Evolutionary conservation across 2,797 vertebrate species (phyloP).

Genomic region (Hydrocynus forskahlii): DNA sequence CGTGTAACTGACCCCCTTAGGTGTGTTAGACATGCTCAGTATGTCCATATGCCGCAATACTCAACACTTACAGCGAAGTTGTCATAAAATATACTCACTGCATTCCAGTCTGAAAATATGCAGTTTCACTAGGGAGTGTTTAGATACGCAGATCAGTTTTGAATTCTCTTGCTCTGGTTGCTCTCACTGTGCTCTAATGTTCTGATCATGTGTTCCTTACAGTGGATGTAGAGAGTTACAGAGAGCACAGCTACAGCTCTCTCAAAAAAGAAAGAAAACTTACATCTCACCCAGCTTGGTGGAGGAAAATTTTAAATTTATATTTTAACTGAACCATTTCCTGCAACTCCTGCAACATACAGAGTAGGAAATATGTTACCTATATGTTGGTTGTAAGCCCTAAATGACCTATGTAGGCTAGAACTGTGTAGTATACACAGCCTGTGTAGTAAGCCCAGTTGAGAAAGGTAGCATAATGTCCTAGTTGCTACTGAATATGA

Average conservation of each 20-base stretch:
- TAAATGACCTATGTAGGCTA: background rate
- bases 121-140: background rate
- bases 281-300: too few species aligned
- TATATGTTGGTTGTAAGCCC: too few species aligned
- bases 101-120: background rate
- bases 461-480: too few species aligned
- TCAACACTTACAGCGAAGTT: background rate
- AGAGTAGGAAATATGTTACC: too few species aligned
- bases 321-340: background rate
- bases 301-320: background rate
- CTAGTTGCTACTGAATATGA: too few species aligned
- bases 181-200: background rate
- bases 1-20: background rate
- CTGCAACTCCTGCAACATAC: background rate
- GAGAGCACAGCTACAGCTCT: background rate
- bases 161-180: background rate
- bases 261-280: too few species aligned
- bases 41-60: background rate
- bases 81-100: background rate
- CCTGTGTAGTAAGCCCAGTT: too few species aligned
- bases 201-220: background rate
- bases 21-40: background rate
- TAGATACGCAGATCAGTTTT: background rate
- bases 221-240: background rate
- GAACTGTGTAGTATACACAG: too few species aligned